A percentile compares a stretch with the other conserved stretches of the same genome.
These are phyloP conservation scores for Pseudochaenichthys georgianus DNA, from an alignment of 2,797 vertebrate genomes.

Conservation along the genomic window DNA sequence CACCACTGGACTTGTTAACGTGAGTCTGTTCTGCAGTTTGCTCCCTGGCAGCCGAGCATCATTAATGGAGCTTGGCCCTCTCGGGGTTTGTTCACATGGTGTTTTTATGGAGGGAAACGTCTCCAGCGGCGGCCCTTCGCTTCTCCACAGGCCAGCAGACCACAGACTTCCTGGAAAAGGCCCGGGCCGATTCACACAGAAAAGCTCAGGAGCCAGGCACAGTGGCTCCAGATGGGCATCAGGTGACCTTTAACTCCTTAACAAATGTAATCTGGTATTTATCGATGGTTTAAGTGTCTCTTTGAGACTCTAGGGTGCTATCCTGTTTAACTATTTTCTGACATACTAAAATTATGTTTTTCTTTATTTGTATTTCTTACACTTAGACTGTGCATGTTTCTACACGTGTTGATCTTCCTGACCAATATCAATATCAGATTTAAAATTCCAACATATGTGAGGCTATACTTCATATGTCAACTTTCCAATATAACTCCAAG, in stretches of 20 bases:
- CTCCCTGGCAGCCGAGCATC: conserved; percentile 49
- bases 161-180: conserved; percentile 78
- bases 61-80: conserved; percentile 73
- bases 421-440: not conserved
- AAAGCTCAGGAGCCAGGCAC: not conserved
- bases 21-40: conserved; percentile 23
- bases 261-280: not conserved
- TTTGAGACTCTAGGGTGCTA: not conserved
- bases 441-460: not conserved
- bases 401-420: not conserved
- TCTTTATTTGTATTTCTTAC: not conserved
- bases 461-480: not conserved
- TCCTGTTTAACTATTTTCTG: too few species aligned
- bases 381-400: not conserved
- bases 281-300: not conserved
- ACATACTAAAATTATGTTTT: too few species aligned
- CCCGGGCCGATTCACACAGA: conserved; percentile 32
- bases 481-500: not conserved
- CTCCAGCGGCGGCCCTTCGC: conserved; percentile 80
- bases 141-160: conserved; percentile 81
- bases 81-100: conserved; percentile 72
- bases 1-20: conserved; percentile 64
- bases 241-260: conserved; percentile 16
- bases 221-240: not conserved
- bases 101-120: conserved; percentile 81